Base-by-base conservation (phyloP, 2,797 vertebrate genomes). In the Chaetodon trifasciatus region DNA sequence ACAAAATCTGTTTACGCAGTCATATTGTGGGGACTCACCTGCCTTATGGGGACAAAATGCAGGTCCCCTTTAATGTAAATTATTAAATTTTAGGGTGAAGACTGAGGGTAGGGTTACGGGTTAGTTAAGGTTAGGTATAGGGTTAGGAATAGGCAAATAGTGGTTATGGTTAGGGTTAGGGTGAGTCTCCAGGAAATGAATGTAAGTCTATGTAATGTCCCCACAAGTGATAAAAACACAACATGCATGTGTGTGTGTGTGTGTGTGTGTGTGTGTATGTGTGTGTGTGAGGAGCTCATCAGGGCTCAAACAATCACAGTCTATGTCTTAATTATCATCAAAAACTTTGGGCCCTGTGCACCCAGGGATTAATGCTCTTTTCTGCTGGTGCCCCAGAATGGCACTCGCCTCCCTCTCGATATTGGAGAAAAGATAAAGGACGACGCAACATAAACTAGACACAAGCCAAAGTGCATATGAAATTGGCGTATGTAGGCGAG, bases 281-380 rank as follows among this genome's bases (percentile, higher is more conserved):
- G 50, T 57, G 64, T 62, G 47, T 70, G 56, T 66, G 21, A 56
- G 37, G 60, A 66, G 55, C 81, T 79, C 70, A 79, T 84, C 63
- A 47, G 60, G 44, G 58, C 74, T 57, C 61, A 37, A 64, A 49
- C 69, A 70, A 67, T 85, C 61, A 55, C 64, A 65, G 71, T 40
- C 21, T 3, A 65, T 19, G 50, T 88, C 53, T 76, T 82, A 80
- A 82, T 82, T 70, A 70, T 77, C 47, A 69, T 84, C 70, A 79
- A 83, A 78, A 64, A 44, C 58, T 24, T 49, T 50, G 57, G 37
- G 16, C 77, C 55, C 52, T 74, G 55, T 77, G 84, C 57, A 74
- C 1, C 52, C 44, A 28, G 64, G 63, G 73, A 84, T 89, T 86
- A 72, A 56, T 71, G 64, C 67, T 82, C 77, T 72, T 60, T 75